Evolutionary conservation across 2,797 vertebrate species (phyloP).

Genomic region (Gallinago solitaria): DNA sequence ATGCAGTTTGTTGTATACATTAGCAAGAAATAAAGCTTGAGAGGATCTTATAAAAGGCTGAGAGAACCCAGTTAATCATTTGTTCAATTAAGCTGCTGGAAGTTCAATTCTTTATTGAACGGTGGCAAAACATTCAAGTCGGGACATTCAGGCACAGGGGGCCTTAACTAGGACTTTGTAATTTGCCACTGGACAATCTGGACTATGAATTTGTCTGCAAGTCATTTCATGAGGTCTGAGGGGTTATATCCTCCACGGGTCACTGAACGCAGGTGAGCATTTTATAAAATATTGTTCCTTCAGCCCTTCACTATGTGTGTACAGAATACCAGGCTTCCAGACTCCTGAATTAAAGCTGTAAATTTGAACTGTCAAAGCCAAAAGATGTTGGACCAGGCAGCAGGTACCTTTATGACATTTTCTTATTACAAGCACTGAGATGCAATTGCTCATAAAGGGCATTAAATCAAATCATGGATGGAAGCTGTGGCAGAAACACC

Average conservation of each 20-base stretch:
- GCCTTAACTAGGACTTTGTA: not conserved
- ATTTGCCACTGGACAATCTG: not conserved
- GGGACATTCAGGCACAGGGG: not conserved
- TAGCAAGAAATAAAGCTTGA: not conserved
- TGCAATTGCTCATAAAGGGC: constrained; percentile 43
- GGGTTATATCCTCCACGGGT: not conserved
- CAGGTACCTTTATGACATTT: constrained; percentile 56
- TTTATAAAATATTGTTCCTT: not conserved
- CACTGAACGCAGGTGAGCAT: not conserved
- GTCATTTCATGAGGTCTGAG: not conserved
- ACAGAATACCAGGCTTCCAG: constrained; percentile 25
- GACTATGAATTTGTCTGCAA: not conserved
- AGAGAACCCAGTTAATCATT: not conserved
- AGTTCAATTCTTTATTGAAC: not conserved
- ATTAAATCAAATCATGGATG: constrained; percentile 1
- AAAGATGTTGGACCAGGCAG: constrained; percentile 43
- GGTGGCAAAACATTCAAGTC: not conserved
- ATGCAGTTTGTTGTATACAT: not conserved
- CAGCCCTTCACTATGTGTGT: not conserved
- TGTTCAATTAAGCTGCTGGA: not conserved
- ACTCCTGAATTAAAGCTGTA: constrained; percentile 67
- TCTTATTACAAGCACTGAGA: constrained; percentile 49
- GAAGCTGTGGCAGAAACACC: not conserved
- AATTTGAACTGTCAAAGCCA: constrained; percentile 62
- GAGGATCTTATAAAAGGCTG: not conserved